Base-by-base conservation (phyloP, 2,888 invertebrate species). In the Camptogramma bilineatum region DNA sequence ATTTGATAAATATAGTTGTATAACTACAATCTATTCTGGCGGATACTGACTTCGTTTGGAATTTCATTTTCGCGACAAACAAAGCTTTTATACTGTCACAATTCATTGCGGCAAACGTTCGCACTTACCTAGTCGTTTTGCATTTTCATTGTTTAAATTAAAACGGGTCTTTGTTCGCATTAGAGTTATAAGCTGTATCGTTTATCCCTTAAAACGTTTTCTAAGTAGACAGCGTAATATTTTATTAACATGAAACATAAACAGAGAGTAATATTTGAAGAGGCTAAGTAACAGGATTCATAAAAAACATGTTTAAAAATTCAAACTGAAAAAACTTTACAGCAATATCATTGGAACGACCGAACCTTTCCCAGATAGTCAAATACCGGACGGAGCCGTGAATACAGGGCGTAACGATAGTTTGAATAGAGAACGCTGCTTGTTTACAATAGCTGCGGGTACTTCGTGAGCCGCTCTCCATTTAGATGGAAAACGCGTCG, bases 381-480 rank as follows among this genome's bases (percentile, higher is more conserved):
- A 86, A 57, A 87, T 87, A 85, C 79, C 52, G 78, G 80, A 80
- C 81, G 80, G 79, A 86, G 83, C 78, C 80, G 80, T 80, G 82
- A 73, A 85, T 83, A 83, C 83, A 87, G 83, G 84, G 86, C 86
- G 86, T 86, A 79, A 86, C 86, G 83, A 88, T 87, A 86, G 84
- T 88, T 87, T 87, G 87, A 90, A 90, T 90, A 89, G 85, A 86
- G 84, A 88, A 86, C 84, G 83, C 81, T 84, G 85, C 87, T 90
- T 91, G 88, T 90, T 90, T 90, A 90, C 87, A 88, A 90, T 90
- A 85, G 88, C 90, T 88, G 86, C 87, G 87, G 88, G 91, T 90
- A 87, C 84, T 87, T 89, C 88, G 88, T 90, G 90, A 89, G 84
- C 84, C 82, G 81, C 84, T 87, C 88, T 87, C 86, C 83, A 88